A percentile compares a stretch with the other conserved stretches of the same genome.
Evolutionary conservation across 2,113 vertebrate genomes (phyloP).

Genomic region (Pterocles burchelli): DNA sequence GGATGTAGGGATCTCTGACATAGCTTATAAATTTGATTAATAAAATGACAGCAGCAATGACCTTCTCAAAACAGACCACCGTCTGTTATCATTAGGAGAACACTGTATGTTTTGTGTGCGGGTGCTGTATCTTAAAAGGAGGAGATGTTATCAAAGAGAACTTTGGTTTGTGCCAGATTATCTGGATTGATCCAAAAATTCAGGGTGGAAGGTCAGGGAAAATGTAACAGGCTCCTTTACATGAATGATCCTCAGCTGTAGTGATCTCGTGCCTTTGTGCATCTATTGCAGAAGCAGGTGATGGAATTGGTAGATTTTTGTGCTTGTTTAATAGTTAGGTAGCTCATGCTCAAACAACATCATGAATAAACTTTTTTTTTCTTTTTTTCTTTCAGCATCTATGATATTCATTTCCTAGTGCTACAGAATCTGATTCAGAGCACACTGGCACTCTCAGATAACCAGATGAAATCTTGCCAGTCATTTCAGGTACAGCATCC

Average conservation of each 20-base stretch:
- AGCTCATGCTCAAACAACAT: too few species aligned
- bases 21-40: neutral
- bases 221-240: neutral
- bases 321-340: neutral
- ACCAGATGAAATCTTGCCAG: slow-evolving; percentile 88
- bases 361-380: neutral
- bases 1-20: neutral
- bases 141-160: neutral
- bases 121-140: neutral
- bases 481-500: slow-evolving; percentile 86
- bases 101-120: neutral
- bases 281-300: neutral
- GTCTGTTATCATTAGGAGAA: neutral
- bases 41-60: neutral
- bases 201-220: neutral
- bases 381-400: slow-evolving; percentile 71
- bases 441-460: slow-evolving; percentile 90
- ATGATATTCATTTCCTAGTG: slow-evolving; percentile 89
- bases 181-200: neutral
- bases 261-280: neutral
- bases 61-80: neutral
- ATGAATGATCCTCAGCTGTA: neutral
- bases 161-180: neutral
- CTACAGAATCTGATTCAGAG: slow-evolving; percentile 95
- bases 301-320: neutral